These are phyloP conservation scores for Neodiprion pinetum DNA, from an alignment of 1,140 invertebrate genomes.

Conservation along the genomic window DNA sequence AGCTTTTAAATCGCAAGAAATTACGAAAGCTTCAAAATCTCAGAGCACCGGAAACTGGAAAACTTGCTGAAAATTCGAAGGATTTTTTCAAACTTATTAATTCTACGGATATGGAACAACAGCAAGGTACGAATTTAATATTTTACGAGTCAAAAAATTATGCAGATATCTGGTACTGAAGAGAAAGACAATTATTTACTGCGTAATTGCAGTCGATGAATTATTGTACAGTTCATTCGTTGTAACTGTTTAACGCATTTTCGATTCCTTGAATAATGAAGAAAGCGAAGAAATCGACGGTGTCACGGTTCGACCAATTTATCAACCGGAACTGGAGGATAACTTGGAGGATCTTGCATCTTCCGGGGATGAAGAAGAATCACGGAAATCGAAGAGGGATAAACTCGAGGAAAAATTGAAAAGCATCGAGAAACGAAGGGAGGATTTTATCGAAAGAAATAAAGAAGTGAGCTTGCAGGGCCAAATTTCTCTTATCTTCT, in stretches of 20 bases:
- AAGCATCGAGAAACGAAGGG: background rate
- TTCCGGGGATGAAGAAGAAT: background rate
- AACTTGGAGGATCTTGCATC: too few species aligned
- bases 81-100: slow-evolving; percentile 31
- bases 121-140: too few species aligned
- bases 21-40: slow-evolving; percentile 26
- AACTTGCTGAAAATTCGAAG: slow-evolving; percentile 30
- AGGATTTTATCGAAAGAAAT: slow-evolving; percentile 6
- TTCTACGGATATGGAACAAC: background rate
- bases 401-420: background rate
- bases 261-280: too few species aligned
- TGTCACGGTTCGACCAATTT: too few species aligned
- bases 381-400: background rate
- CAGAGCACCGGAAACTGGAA: slow-evolving; percentile 23
- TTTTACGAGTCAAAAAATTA: too few species aligned
- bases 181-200: background rate
- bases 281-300: too few species aligned
- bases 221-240: background rate
- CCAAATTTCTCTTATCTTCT: background rate
- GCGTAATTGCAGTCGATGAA: background rate
- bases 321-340: too few species aligned
- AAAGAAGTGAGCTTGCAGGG: background rate
- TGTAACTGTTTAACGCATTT: too few species aligned
- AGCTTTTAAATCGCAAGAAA: slow-evolving; percentile 33
- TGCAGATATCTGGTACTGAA: too few species aligned